Evolutionary conservation across 2,113 vertebrate genomes (phyloP), one percentile per base, ranked within the genome.

Genomic region (Entelurus aequoreus): DNA sequence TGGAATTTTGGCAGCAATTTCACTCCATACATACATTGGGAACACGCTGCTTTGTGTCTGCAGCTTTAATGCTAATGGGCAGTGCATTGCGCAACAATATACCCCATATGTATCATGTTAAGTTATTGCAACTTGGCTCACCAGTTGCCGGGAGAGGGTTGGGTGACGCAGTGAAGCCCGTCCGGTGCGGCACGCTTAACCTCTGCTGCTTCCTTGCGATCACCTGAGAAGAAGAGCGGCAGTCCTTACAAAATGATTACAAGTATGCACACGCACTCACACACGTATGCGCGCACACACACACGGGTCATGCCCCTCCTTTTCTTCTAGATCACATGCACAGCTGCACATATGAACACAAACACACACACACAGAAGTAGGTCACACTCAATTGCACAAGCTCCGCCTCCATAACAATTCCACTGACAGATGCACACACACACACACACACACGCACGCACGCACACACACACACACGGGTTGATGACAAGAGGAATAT

Each of bases 191-290:
- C 46, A 5, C 68, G 84, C 64, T 82, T 88, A 68, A 68, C 79
- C 60, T 88, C 85, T 69, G 75, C 72, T 66, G 68, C 81, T 51
- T 89, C 88, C 70, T 85, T 88, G 46, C 79, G 72, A 67, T 87
- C 87, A 88, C 86, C 90, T 92, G 73, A 75, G 74, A 84, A 28
- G 65, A 19, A 85, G 55, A 80, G 65, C 60, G 72, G 63, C 58
- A 75, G 70, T 71, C 59, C 48, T 66, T 66, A 21, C 79, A 56
- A 78, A 74, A 77, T 61, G 65, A 78, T 75, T 76, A 75, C 53
- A 66, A 74, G 63, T 69, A 66, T 51, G 53, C 66, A 63, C 60
- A 55, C 53, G 59, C 54, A 35, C 19, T 1, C n/a, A 21, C 52
- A 36, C 44, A 54, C 3, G 28, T 28, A 28, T 28, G 28, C 46